These are phyloP conservation scores for Leiothrix lutea DNA, from an alignment of 2,113 vertebrate species.

Conservation along the genomic window DNA sequence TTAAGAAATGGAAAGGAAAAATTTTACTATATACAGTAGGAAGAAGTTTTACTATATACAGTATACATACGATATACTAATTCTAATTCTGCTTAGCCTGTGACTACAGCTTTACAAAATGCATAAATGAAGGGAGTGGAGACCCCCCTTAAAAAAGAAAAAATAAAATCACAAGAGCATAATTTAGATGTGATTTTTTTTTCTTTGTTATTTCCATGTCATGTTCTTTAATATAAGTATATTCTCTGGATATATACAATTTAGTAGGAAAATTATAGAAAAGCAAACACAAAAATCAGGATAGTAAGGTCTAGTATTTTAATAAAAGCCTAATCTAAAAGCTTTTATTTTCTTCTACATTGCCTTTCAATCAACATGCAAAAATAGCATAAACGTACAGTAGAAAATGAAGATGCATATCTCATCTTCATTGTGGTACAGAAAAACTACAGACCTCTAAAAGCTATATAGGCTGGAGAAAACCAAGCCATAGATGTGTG, in stretches of 20 bases:
- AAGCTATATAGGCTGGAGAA: neutral
- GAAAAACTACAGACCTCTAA: neutral
- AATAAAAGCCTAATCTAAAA: neutral
- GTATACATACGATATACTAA: neutral
- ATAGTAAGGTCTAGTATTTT: neutral
- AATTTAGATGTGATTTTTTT: neutral
- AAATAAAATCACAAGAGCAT: neutral
- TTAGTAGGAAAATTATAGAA: neutral
- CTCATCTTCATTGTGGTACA: neutral
- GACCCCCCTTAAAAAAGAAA: neutral
- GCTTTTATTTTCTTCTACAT: neutral
- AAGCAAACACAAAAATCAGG: neutral
- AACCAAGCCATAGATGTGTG: neutral
- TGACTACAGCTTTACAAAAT: neutral
- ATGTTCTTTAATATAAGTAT: neutral
- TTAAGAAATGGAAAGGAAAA: neutral
- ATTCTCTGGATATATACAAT: neutral
- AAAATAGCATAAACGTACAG: neutral
- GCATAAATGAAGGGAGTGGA: neutral
- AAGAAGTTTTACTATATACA: neutral
- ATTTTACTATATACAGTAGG: neutral
- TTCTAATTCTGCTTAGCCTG: neutral
- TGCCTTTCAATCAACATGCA: neutral
- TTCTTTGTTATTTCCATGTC: neutral
- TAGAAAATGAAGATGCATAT: neutral